These are phyloP conservation scores for Coregonus sp. DNA, from an alignment of 2,797 vertebrate genomes.

Conservation along the genomic window DNA sequence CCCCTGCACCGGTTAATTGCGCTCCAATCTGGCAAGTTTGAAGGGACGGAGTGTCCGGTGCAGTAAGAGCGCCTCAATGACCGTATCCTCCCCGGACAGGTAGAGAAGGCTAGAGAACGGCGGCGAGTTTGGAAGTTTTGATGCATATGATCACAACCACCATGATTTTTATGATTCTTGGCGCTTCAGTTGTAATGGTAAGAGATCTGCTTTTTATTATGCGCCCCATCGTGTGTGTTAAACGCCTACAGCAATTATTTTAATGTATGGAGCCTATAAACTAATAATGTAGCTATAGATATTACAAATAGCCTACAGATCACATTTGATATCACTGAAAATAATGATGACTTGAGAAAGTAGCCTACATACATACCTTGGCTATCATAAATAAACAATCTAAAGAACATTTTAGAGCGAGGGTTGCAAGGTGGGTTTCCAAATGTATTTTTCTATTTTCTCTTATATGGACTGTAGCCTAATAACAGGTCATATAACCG, in stretches of 20 bases:
- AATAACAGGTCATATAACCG: constrained; percentile 44
- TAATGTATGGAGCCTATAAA: background rate
- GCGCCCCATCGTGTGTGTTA: background rate
- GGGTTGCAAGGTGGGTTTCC: constrained; percentile 50
- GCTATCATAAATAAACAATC: no score
- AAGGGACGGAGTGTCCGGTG: constrained; percentile 73
- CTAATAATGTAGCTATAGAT: background rate
- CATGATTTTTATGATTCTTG: constrained; percentile 99
- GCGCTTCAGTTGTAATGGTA: constrained; percentile 99
- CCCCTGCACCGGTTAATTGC: constrained; percentile 61
- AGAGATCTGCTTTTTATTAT: constrained; percentile 65
- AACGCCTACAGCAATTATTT: no score
- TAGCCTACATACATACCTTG: constrained; percentile 29
- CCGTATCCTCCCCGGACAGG: constrained; percentile 75
- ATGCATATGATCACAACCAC: constrained; percentile 99
- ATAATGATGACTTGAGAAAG: constrained; percentile 57
- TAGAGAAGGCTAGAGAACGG: constrained; percentile 78
- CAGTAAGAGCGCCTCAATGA: constrained; percentile 79
- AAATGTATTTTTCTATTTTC: constrained; percentile 32
- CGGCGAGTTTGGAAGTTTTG: constrained; percentile 84
- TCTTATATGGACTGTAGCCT: constrained; percentile 14
- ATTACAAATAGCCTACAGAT: background rate
- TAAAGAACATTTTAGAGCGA: constrained; percentile 38
- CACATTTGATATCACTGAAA: background rate
- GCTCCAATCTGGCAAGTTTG: constrained; percentile 67